Base-by-base conservation (phyloP, 2,888 invertebrate genomes). In the Drosophila nr. medialis region DNA sequence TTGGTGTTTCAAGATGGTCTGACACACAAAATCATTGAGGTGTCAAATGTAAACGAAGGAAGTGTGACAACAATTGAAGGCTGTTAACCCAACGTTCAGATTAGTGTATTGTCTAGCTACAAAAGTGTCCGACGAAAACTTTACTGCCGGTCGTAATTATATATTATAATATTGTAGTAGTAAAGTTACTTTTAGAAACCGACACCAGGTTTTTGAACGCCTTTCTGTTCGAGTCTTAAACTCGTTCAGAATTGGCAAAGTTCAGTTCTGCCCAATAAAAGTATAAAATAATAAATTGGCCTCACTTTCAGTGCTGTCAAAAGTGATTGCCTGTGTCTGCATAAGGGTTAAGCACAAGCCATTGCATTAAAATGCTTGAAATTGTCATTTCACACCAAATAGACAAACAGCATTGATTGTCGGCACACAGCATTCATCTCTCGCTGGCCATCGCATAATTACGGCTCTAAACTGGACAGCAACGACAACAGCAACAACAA, bases 1-100 rank as follows among this genome's bases (percentile, higher is more conserved):
- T 34, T 42, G 8, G 50, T 66, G 55, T 75, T 66, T 59, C 65
- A 79, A 68, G 68, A 63, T 63, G 65, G 67, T 53, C 76, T 84
- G 86, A 83, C 84, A 90, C 68, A 85, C 73, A 84, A 87, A 89
- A 69, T 69, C 88, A 79, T 79, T 72, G 68, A 82, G 68, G 72
- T 87, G 88, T 85, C 83, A 82, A 73, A 72, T 29, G 40, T 53
- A 49, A 64, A 40, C 64, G 49, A 1, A 36, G 48, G 15, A 13
- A 64, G 32, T 67, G 53, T 60, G 48, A 42, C 29, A 51, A 53
- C 53, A 56, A 54, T 21, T 79, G 51, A 63, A 53, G 55, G 49
- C 54, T 40, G 24, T 34, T 48, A 30, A 29, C 34, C 24, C 15
- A 64, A 18, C 21, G 11, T 21, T 27, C 32, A 48, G 24, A 34